These are phyloP conservation scores for Muntiacus muntjak DNA, from an alignment of 2,113 vertebrate genomes.

Conservation along the genomic window DNA sequence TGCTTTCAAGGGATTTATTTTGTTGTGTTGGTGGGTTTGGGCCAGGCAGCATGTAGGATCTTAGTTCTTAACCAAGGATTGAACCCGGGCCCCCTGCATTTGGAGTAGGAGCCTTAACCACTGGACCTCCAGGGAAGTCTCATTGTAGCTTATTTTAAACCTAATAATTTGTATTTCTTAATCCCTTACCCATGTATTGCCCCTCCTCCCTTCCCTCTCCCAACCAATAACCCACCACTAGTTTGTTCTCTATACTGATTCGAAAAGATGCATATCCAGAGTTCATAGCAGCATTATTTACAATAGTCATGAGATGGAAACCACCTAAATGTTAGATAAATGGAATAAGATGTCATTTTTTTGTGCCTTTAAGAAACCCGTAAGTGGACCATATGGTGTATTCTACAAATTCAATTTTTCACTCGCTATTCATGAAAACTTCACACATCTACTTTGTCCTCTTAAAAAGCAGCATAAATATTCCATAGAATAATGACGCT, in stretches of 20 bases:
- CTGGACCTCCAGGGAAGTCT: not conserved
- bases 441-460: not conserved
- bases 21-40: not conserved
- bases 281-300: not conserved
- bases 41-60: not conserved
- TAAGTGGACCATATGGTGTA: not conserved
- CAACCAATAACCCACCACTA: not conserved
- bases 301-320: not conserved
- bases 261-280: not conserved
- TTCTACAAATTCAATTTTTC: not conserved
- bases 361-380: not conserved
- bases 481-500: not conserved
- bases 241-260: not conserved
- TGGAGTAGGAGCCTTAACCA: not conserved
- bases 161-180: not conserved
- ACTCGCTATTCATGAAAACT: not conserved
- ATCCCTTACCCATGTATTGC: not conserved
- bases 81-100: not conserved
- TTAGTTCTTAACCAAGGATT: not conserved
- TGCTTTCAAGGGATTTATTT: not conserved
- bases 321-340: not conserved
- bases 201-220: not conserved
- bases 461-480: not conserved
- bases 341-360: not conserved
- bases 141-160: not conserved